phyloP scores from a whole-genome alignment of 2,888 invertebrate genomes.

The Drosophila quasianomalipes region DNA sequence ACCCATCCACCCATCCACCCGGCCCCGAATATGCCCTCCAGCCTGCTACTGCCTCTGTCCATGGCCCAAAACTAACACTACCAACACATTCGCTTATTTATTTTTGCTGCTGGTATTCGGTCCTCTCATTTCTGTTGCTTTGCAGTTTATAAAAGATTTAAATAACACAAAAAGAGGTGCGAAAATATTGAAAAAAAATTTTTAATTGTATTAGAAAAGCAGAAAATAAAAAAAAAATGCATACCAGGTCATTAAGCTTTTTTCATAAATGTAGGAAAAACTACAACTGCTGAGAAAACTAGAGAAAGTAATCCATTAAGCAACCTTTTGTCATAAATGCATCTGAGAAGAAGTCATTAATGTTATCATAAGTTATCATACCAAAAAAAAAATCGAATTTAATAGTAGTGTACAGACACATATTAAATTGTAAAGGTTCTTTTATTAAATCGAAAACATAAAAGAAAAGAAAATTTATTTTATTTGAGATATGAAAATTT shows the following conservation, averaged over 20 bases:
- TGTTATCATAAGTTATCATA: neutral
- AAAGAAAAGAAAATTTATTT: no score
- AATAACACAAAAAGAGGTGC: slow-evolving; percentile 60
- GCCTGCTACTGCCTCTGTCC: slow-evolving; percentile 14
- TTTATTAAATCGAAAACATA: neutral
- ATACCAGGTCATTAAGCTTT: slow-evolving; percentile 23
- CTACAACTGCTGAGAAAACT: neutral
- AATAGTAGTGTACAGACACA: neutral
- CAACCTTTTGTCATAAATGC: neutral
- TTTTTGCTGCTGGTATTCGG: slow-evolving; percentile 72
- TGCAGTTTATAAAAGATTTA: slow-evolving; percentile 73
- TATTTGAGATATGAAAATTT: neutral
- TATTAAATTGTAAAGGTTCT: neutral
- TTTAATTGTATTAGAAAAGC: slow-evolving; percentile 38
- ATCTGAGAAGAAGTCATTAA: neutral
- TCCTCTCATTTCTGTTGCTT: slow-evolving; percentile 74
- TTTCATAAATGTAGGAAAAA: neutral
- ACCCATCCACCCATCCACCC: slow-evolving; percentile 21
- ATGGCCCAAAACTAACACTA: slow-evolving; percentile 3
- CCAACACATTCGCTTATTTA: slow-evolving; percentile 72
- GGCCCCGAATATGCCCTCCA: slow-evolving; percentile 5
- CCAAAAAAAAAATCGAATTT: neutral
- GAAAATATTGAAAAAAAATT: slow-evolving; percentile 44
- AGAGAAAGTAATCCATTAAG: neutral
- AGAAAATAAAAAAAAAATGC: neutral